These are phyloP conservation scores for Zophobas atratus DNA, from an alignment of 1,140 invertebrate genomes.

Conservation along the genomic window DNA sequence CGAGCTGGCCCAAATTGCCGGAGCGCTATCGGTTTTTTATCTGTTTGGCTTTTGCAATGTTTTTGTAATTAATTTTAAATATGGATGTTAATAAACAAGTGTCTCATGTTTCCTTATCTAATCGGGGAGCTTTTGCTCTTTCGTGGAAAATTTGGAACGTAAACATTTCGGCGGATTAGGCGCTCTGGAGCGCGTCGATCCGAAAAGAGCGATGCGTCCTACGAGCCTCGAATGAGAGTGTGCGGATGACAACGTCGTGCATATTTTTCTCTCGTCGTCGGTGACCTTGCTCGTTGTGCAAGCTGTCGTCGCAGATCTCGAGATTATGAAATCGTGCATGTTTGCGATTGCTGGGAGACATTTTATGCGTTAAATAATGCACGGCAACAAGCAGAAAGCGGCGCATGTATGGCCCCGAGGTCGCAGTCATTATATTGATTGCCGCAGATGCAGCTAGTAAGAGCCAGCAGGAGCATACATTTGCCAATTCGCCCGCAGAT, in stretches of 20 bases:
- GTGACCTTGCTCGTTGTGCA: constrained; percentile 12
- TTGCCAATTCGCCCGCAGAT: constrained; percentile 50
- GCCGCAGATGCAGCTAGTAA: constrained; percentile 50
- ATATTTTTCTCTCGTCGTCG: background rate
- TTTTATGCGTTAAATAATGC: constrained; percentile 30
- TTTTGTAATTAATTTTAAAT: constrained; percentile 36
- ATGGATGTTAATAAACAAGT: constrained; percentile 45
- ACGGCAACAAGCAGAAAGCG: constrained; percentile 27
- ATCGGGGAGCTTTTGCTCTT: constrained; percentile 17
- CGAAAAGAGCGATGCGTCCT: no score
- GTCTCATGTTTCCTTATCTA: constrained; percentile 45
- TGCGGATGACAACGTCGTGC: no score
- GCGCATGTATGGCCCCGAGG: constrained; percentile 53
- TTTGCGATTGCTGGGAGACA: constrained; percentile 7
- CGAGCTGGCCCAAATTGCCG: background rate
- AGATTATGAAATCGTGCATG: constrained; percentile 3
- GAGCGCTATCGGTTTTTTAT: constrained; percentile 14
- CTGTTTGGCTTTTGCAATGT: constrained; percentile 34
- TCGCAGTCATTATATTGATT: constrained; percentile 55
- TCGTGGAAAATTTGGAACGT: constrained; percentile 5
- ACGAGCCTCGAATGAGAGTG: no score
- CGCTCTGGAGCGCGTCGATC: no score
- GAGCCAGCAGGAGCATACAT: constrained; percentile 45
- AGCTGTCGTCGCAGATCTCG: background rate
- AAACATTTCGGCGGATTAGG: background rate